A percentile compares a stretch with the other conserved stretches of the same genome.
These are phyloP conservation scores for Artemisiospiza belli DNA, from an alignment of 2,113 vertebrate species.

Conservation along the genomic window DNA sequence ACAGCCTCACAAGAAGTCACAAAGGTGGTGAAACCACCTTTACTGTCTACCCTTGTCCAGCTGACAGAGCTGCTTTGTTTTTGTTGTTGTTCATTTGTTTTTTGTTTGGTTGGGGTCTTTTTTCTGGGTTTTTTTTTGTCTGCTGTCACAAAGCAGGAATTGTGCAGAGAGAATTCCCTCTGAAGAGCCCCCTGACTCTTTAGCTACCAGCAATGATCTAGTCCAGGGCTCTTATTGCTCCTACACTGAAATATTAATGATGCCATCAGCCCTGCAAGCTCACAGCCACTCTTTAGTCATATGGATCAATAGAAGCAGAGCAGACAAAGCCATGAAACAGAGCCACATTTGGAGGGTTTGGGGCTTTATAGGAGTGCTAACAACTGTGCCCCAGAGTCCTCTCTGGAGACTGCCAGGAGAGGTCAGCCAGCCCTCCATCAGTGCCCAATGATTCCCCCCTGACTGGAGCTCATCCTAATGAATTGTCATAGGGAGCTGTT, in stretches of 20 bases:
- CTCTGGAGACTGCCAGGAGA: neutral
- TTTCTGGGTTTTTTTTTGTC: neutral
- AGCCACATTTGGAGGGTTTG: neutral
- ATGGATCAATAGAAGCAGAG: neutral
- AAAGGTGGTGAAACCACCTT: neutral
- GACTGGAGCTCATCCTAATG: constrained; percentile 39
- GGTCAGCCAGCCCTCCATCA: neutral
- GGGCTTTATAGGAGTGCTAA: neutral
- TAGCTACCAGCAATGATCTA: neutral
- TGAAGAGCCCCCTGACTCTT: neutral
- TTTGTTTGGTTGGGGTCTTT: neutral
- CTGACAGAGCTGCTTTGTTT: neutral
- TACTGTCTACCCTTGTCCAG: neutral
- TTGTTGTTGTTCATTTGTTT: no score
- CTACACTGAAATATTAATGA: constrained; percentile 29
- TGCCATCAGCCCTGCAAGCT: neutral
- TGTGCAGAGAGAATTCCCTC: neutral
- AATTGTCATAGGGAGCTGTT: neutral
- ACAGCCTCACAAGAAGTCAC: neutral
- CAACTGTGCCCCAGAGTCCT: neutral
- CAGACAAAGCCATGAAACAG: neutral
- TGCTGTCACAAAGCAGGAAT: neutral
- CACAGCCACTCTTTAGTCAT: neutral
- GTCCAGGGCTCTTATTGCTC: neutral
- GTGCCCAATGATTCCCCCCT: neutral